A percentile compares a stretch with the other conserved stretches of the same genome.
Conservation (phyloP, 1,140 invertebrate genomes). For the Antheraea mylitta region DNA sequence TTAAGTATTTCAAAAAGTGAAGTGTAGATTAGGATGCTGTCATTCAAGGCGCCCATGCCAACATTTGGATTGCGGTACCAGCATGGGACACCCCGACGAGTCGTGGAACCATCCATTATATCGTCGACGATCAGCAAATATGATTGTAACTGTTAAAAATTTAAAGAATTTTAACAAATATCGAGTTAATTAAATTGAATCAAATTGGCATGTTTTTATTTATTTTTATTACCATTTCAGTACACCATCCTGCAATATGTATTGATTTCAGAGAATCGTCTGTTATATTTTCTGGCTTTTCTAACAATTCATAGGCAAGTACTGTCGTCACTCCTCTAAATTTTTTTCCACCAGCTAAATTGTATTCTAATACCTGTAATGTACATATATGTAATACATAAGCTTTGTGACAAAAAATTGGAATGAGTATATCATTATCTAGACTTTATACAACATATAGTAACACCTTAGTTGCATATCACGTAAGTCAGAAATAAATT, state of each 20-base stretch:
- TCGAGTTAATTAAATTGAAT: too few species aligned
- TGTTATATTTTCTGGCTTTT: constrained; percentile 79
- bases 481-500: too few species aligned
- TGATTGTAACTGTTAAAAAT: constrained; percentile 84
- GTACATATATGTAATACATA: not conserved
- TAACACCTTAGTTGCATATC: too few species aligned
- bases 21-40: constrained; percentile 78
- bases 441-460: too few species aligned
- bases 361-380: constrained; percentile 85
- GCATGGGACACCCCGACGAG: constrained; percentile 90
- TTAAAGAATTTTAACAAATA: too few species aligned
- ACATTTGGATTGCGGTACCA: constrained; percentile 93
- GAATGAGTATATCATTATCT: too few species aligned
- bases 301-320: constrained; percentile 87
- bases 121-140: constrained; percentile 94
- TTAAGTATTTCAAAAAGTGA: constrained; percentile 86
- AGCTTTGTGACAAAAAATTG: too few species aligned
- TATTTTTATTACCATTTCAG: constrained; percentile 88
- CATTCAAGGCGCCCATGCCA: constrained; percentile 92
- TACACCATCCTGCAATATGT: constrained; percentile 93
- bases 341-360: constrained; percentile 85
- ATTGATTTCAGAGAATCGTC: constrained; percentile 87
- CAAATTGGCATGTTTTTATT: too few species aligned
- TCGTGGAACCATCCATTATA: constrained; percentile 92
- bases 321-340: constrained; percentile 89